Conservation (phyloP, 1,140 invertebrate genomes). For the Oryzaephilus surinamensis region DNA sequence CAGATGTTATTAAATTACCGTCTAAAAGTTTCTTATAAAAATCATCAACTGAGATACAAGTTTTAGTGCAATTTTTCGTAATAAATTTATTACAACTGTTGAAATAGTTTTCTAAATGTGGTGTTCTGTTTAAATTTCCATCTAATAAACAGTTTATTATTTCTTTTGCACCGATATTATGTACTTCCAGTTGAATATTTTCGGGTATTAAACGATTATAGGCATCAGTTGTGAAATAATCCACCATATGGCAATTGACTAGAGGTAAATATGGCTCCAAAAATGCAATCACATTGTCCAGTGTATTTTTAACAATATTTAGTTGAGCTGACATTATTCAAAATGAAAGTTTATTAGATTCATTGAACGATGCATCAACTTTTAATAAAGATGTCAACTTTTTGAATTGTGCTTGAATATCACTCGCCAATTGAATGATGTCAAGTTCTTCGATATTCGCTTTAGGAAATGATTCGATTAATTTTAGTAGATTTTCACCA, state of each 20-base stretch:
- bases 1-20: slow-evolving; percentile 34
- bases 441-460: slow-evolving; percentile 45
- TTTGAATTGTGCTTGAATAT: slow-evolving; percentile 54
- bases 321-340: slow-evolving; percentile 23
- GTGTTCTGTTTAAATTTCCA: slow-evolving; percentile 13
- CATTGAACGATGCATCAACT: slow-evolving; percentile 41
- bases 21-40: too few species aligned
- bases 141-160: slow-evolving; percentile 38
- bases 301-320: slow-evolving; percentile 37
- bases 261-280: slow-evolving; percentile 48
- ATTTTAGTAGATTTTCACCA: slow-evolving; percentile 44
- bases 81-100: slow-evolving; percentile 27
- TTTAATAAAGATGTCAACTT: slow-evolving; percentile 56
- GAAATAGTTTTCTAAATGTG: slow-evolving; percentile 29
- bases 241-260: slow-evolving; percentile 68
- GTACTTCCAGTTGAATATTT: slow-evolving; percentile 43
- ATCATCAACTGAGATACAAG: slow-evolving; percentile 35
- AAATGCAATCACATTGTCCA: slow-evolving; percentile 44
- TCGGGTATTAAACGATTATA: slow-evolving; percentile 51
- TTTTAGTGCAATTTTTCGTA: slow-evolving; percentile 33
- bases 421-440: slow-evolving; percentile 51
- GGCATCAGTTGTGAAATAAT: slow-evolving; percentile 62
- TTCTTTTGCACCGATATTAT: slow-evolving; percentile 33
- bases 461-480: slow-evolving; percentile 53
- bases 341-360: slow-evolving; percentile 42